These are phyloP conservation scores for Idaea dimidiata DNA, from an alignment of 2,888 invertebrate species.

Conservation along the genomic window DNA sequence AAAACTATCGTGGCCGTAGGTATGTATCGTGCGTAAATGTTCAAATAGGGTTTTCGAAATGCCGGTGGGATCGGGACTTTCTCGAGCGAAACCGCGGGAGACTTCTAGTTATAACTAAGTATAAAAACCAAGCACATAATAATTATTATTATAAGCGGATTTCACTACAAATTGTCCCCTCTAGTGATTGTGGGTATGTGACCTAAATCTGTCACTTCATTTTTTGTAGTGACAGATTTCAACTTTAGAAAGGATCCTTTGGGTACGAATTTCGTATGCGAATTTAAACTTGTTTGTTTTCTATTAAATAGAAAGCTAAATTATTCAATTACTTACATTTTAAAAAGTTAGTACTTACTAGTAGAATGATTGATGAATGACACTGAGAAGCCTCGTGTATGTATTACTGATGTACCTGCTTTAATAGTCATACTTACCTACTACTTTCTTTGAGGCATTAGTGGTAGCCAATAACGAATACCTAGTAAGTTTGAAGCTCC, in stretches of 20 bases:
- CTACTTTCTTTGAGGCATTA: too few species aligned
- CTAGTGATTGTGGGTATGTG: background rate
- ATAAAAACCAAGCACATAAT: background rate
- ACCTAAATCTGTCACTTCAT: slow-evolving; percentile 2
- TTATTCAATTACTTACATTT: background rate
- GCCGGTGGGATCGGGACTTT: too few species aligned
- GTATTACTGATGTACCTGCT: background rate
- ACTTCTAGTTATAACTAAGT: background rate
- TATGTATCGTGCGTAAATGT: too few species aligned
- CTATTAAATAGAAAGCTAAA: background rate
- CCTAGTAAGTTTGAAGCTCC: too few species aligned
- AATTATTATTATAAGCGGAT: background rate
- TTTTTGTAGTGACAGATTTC: background rate
- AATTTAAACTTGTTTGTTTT: background rate
- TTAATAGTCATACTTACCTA: background rate
- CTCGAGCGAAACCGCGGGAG: too few species aligned
- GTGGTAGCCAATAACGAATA: too few species aligned
- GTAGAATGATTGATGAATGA: background rate
- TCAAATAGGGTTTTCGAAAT: too few species aligned
- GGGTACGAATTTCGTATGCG: background rate
- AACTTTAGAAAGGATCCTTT: slow-evolving; percentile 4
- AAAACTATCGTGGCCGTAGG: too few species aligned
- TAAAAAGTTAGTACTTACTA: background rate
- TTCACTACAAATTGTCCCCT: slow-evolving; percentile 2
- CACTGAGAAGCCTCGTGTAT: background rate